These are phyloP conservation scores for Bugula neritina DNA, from an alignment of 2,888 invertebrate genomes.

Conservation along the genomic window DNA sequence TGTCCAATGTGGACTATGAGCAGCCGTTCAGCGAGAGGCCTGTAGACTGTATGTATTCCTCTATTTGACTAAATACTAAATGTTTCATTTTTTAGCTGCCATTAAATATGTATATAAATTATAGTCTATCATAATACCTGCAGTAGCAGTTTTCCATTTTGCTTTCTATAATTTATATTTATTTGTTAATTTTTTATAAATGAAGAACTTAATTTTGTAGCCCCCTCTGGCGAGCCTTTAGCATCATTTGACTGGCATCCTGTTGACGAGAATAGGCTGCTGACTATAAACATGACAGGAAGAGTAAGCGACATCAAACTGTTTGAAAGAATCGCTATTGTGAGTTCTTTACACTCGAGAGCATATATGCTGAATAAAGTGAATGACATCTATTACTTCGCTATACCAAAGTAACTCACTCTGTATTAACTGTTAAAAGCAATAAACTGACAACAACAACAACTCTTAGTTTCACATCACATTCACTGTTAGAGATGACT, in stretches of 20 bases:
- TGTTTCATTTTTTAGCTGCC: background rate
- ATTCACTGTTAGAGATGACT: no score
- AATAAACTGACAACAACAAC: no score
- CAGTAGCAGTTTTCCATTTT: no score
- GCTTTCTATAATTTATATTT: background rate
- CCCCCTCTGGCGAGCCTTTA: conserved; percentile 48
- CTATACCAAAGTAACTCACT: no score
- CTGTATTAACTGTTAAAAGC: no score
- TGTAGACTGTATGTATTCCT: conserved; percentile 3
- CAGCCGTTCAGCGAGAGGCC: background rate
- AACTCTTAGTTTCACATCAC: no score
- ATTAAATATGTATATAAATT: no score
- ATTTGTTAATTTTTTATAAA: background rate
- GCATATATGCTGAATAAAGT: no score
- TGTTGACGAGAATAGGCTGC: conserved; percentile 68
- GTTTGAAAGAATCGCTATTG: conserved; percentile 72
- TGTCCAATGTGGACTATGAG: conserved; percentile 52
- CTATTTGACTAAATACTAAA: no score
- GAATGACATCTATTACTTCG: no score
- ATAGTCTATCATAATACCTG: no score
- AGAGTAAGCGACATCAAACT: conserved; percentile 68
- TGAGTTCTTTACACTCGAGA: no score
- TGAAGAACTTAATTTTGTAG: background rate
- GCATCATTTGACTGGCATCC: conserved; percentile 85
- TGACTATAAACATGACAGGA: conserved; percentile 64